Evolutionary conservation across 2,113 vertebrate genomes (phyloP).

Genomic region (Sturnira hondurensis): DNA sequence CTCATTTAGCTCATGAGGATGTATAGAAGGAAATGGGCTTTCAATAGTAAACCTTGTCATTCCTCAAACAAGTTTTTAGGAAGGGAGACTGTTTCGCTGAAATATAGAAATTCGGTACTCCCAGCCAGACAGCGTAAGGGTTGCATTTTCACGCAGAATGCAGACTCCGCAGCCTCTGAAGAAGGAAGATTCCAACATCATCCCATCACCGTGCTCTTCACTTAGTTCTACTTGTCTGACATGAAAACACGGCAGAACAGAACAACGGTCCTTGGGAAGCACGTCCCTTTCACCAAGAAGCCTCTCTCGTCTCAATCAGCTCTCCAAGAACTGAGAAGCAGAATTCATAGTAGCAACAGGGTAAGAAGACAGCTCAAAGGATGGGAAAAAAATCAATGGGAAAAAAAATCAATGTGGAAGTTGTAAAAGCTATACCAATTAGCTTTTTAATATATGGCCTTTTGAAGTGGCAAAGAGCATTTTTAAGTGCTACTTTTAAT

Average conservation of each 20-base stretch:
- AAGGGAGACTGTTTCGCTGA: neutral
- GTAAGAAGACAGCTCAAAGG: constrained; percentile 66
- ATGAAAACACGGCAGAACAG: neutral
- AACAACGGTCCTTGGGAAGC: neutral
- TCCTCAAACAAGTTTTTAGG: neutral
- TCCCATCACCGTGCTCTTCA: neutral
- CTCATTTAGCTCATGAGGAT: neutral
- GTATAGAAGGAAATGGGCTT: neutral
- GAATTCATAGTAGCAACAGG: constrained; percentile 28
- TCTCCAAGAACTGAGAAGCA: constrained; percentile 12
- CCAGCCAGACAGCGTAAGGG: neutral
- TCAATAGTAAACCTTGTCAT: neutral
- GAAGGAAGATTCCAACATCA: neutral
- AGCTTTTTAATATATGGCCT: constrained; percentile 72
- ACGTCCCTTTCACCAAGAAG: neutral
- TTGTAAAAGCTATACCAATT: constrained; percentile 74
- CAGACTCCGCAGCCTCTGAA: neutral
- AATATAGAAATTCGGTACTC: neutral
- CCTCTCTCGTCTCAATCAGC: constrained; percentile 23
- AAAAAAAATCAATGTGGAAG: constrained; percentile 47
- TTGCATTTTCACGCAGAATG: neutral
- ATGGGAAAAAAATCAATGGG: constrained; percentile 68
- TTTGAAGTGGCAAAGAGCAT: constrained; percentile 71
- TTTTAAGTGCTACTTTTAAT: constrained; percentile 69
- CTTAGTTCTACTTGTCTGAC: neutral